phyloP scores from a whole-genome alignment of 2,113 vertebrate species.

The Hypanus sabinus region DNA sequence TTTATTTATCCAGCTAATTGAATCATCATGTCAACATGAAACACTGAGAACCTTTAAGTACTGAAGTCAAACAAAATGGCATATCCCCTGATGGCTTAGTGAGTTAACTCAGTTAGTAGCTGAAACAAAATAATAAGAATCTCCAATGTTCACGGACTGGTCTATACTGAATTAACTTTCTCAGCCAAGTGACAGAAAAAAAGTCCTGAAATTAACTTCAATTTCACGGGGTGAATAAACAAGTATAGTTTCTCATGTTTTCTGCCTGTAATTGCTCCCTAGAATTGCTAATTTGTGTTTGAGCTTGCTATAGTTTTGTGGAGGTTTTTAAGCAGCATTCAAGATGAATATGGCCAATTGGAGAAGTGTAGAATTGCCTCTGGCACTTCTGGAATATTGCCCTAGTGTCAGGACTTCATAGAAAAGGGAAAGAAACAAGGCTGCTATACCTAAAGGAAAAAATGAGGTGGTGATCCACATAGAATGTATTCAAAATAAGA shows the following conservation, averaged over 20 bases:
- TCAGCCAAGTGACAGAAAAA: background rate
- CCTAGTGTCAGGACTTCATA: background rate
- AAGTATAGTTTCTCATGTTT: background rate
- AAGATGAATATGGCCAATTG: background rate
- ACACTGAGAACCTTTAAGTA: background rate
- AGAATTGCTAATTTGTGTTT: background rate
- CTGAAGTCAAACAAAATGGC: background rate
- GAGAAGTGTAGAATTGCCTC: background rate
- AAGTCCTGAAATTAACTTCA: background rate
- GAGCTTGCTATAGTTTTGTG: background rate
- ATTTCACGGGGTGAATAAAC: background rate
- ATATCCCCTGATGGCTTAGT: background rate
- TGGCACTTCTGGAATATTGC: background rate
- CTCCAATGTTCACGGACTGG: background rate
- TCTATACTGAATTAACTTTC: background rate
- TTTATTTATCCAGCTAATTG: slow-evolving; percentile 6
- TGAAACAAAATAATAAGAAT: background rate
- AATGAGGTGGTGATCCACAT: background rate
- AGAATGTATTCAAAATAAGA: background rate
- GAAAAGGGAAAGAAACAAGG: background rate
- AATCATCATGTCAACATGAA: background rate
- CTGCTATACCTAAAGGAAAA: background rate
- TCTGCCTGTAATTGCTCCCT: background rate
- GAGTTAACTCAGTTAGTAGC: background rate
- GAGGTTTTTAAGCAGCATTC: no score